phyloP scores from a whole-genome alignment of 2,888 invertebrate species.

The Melanotus villosus region DNA sequence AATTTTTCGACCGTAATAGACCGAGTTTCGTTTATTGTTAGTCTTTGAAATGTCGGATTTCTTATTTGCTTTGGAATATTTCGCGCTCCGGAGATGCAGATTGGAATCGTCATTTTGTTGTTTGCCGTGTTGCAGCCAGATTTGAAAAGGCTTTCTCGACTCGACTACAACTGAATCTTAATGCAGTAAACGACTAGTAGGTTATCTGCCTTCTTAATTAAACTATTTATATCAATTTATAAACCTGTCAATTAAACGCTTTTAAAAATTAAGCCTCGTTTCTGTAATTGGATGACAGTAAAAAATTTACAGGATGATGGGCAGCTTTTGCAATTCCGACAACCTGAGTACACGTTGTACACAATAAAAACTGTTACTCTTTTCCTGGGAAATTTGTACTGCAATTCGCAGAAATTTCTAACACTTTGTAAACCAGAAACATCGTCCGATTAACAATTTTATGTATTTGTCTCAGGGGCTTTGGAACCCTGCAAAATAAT shows the following conservation, averaged over 20 bases:
- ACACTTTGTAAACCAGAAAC: no score
- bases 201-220: slow-evolving; percentile 24
- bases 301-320: slow-evolving; percentile 2
- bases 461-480: no score
- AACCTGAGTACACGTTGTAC: no score
- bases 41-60: neutral
- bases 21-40: neutral
- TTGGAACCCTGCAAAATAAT: no score
- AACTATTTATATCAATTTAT: slow-evolving; percentile 28
- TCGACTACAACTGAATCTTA: slow-evolving; percentile 1
- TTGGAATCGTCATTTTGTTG: slow-evolving; percentile 15
- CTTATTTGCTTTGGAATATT: slow-evolving; percentile 18
- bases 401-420: no score
- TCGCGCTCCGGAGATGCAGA: slow-evolving; percentile 18
- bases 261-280: slow-evolving; percentile 12
- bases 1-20: neutral
- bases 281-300: slow-evolving; percentile 23
- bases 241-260: slow-evolving; percentile 29
- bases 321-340: slow-evolving; percentile 11
- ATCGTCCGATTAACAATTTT: no score
- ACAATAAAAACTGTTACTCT: no score
- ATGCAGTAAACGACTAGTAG: slow-evolving; percentile 10
- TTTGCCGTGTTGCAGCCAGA: neutral
- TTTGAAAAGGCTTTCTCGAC: neutral
- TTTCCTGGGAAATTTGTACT: no score